Evolutionary conservation across 1,140 invertebrate species (phyloP).

Genomic region (Orchestia grillus): DNA sequence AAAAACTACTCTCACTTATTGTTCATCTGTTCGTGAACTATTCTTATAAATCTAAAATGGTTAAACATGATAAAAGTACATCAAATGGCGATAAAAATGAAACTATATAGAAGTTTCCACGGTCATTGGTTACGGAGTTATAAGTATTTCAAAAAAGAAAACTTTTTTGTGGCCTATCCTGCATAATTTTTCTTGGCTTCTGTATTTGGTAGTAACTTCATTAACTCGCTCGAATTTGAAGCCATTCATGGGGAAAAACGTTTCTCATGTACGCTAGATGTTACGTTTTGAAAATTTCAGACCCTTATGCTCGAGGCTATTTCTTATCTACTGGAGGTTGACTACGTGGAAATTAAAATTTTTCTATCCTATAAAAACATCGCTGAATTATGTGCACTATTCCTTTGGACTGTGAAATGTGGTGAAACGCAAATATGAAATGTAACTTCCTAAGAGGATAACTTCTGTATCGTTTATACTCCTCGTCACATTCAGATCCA

Average conservation of each 20-base stretch:
- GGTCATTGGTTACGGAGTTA: too few relatives aligned
- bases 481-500: not conserved
- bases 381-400: not conserved
- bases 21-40: too few relatives aligned
- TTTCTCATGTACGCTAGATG: not conserved
- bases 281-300: not conserved
- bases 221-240: not conserved
- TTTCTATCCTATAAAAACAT: not conserved
- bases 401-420: not conserved
- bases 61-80: too few relatives aligned
- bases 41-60: too few relatives aligned
- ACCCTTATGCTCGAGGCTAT: not conserved
- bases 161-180: too few relatives aligned
- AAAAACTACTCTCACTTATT: too few relatives aligned
- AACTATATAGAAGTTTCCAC: too few relatives aligned
- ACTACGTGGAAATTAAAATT: not conserved
- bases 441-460: not conserved
- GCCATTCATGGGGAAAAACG: not conserved
- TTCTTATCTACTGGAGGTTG: not conserved
- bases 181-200: too few relatives aligned
- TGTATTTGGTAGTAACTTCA: too few relatives aligned
- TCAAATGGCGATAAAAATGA: too few relatives aligned
- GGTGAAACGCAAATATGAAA: not conserved
- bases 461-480: not conserved
- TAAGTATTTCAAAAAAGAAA: too few relatives aligned